Evolutionary conservation across 2,113 vertebrate genomes (phyloP).

Genomic region (Phyllostomus discolor): DNA sequence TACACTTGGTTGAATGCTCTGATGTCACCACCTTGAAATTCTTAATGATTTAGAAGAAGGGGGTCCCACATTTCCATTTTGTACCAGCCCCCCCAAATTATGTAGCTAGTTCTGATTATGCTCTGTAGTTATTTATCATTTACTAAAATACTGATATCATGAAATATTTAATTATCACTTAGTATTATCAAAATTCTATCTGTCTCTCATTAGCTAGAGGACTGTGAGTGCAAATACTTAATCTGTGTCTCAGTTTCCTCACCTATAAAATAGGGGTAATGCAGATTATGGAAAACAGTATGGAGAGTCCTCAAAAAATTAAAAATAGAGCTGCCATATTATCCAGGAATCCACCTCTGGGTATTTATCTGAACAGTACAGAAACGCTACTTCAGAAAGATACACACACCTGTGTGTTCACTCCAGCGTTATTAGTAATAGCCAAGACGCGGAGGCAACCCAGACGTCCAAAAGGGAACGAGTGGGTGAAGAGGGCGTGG

Average conservation of each 20-base stretch:
- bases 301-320: not conserved
- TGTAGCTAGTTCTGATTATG: not conserved
- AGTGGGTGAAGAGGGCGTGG: not conserved
- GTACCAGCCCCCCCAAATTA: not conserved
- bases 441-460: not conserved
- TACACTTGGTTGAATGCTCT: not conserved
- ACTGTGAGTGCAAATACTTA: not conserved
- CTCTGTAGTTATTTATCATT: not conserved
- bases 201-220: not conserved
- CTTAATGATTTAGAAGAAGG: not conserved
- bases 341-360: not conserved
- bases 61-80: not conserved
- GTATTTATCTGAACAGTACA: not conserved
- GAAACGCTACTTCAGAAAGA: not conserved
- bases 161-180: not conserved
- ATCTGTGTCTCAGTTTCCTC: not conserved
- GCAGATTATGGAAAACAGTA: not conserved
- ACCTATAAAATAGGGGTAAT: not conserved
- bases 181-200: not conserved
- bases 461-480: not conserved
- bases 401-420: not conserved
- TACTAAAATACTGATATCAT: not conserved
- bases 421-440: no score
- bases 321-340: not conserved
- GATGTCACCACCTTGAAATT: not conserved